A percentile compares a stretch with the other conserved stretches of the same genome.
Conservation (phyloP, 2,888 invertebrate species). For the Leucoptera coffeella region DNA sequence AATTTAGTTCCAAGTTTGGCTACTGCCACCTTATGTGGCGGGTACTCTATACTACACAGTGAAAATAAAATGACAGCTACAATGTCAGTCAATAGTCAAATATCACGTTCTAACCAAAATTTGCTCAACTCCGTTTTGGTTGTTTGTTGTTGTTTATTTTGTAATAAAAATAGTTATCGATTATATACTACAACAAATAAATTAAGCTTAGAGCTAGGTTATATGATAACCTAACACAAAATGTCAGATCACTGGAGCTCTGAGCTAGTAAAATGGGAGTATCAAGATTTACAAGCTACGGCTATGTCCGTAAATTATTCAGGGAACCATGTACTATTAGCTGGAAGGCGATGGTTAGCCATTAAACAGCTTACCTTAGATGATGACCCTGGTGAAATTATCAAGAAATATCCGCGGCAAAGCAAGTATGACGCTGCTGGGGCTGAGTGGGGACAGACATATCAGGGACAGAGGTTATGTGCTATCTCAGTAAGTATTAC, state of each 20-base stretch:
- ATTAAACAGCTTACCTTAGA: conserved; percentile 68
- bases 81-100: no score
- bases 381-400: conserved; percentile 59
- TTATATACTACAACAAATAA: no score
- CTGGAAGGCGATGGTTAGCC: conserved; percentile 76
- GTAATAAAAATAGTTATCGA: no score
- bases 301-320: conserved; percentile 88
- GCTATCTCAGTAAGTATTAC: conserved; percentile 81
- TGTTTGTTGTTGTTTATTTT: no score
- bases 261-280: conserved; percentile 59
- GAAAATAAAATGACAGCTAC: no score
- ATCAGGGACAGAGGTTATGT: conserved; percentile 70
- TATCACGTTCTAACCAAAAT: no score
- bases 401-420: conserved; percentile 76
- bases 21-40: no score
- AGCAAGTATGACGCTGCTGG: conserved; percentile 92
- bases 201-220: no score
- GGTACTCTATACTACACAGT: no score
- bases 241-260: conserved; percentile 49
- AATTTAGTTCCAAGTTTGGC: no score
- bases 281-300: conserved; percentile 83
- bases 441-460: conserved; percentile 87
- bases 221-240: not conserved
- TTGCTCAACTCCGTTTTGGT: no score
- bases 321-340: conserved; percentile 78